Evolutionary conservation across 1,140 invertebrate genomes (phyloP).

Genomic region (Diachasma alloeum): DNA sequence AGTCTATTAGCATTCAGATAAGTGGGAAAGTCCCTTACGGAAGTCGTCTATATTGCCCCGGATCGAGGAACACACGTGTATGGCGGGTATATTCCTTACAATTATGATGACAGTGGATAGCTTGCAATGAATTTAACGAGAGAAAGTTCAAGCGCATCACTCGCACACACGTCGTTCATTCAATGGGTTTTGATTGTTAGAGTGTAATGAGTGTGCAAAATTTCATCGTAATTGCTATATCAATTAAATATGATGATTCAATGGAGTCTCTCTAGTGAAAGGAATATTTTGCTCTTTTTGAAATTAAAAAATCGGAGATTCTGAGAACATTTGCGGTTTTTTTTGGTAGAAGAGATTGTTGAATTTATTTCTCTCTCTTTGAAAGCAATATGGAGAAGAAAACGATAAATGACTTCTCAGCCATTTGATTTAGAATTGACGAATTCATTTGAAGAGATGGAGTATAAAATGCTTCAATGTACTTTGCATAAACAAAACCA

Average conservation of each 20-base stretch:
- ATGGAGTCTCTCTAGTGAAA: background rate
- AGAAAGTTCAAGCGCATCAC: slow-evolving; percentile 14
- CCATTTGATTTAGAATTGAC: no score
- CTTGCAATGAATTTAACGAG: slow-evolving; percentile 10
- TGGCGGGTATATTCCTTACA: background rate
- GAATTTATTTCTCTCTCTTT: no score
- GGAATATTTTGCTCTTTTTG: background rate
- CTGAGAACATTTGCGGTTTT: no score
- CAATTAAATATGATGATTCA: background rate
- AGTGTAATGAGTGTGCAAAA: background rate
- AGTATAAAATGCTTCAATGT: no score
- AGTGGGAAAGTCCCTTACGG: slow-evolving; percentile 13
- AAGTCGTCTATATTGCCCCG: slow-evolving; percentile 2
- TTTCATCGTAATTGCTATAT: background rate
- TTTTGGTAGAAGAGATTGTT: no score
- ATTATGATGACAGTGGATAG: slow-evolving; percentile 14
- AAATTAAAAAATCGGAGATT: no score
- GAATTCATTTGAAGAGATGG: no score
- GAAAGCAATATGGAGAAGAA: no score
- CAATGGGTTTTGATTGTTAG: background rate
- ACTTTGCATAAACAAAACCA: no score
- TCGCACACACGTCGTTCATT: background rate
- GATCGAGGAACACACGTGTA: background rate
- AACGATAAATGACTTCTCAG: background rate
- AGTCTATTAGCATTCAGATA: slow-evolving; percentile 9